Percentiles rank a stretch among this genome's conserved stretches.
These are phyloP conservation scores for Tanytarsus gracilentus DNA, from an alignment of 2,888 invertebrate genomes.

Conservation along the genomic window DNA sequence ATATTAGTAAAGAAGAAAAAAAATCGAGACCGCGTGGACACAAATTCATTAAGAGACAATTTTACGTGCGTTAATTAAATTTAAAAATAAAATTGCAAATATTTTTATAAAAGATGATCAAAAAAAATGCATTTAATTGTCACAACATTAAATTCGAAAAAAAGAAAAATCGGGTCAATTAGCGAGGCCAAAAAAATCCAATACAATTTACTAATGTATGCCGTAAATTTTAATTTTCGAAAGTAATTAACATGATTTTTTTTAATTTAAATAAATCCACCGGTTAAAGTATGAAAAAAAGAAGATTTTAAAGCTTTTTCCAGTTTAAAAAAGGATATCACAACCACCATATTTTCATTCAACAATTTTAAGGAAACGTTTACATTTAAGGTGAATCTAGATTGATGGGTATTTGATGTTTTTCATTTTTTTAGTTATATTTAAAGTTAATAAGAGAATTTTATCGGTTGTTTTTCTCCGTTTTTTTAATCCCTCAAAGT, in stretches of 20 bases:
- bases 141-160: not conserved
- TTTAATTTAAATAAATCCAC: not conserved
- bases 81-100: constrained; percentile 4
- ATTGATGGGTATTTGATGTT: constrained; percentile 20
- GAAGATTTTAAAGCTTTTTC: constrained; percentile 2
- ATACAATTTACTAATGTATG: not conserved
- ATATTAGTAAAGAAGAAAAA: too few species aligned
- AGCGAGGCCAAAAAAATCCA: constrained; percentile 24
- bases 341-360: too few species aligned
- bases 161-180: constrained; percentile 24
- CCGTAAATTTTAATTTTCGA: constrained; percentile 6
- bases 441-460: constrained; percentile 20
- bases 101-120: constrained; percentile 15
- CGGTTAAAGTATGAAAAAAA: constrained; percentile 4
- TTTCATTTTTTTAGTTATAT: too few species aligned
- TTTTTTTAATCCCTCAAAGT: too few species aligned
- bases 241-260: not conserved
- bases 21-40: constrained; percentile 16
- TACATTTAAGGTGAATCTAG: too few species aligned
- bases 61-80: constrained; percentile 17
- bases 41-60: not conserved
- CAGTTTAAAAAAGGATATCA: constrained; percentile 3
- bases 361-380: too few species aligned
- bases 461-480: not conserved
- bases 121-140: constrained; percentile 14